A percentile compares a stretch with the other conserved stretches of the same genome.
Evolutionary conservation across 2,888 invertebrate genomes (phyloP).

Genomic region (Dicycla oo): DNA sequence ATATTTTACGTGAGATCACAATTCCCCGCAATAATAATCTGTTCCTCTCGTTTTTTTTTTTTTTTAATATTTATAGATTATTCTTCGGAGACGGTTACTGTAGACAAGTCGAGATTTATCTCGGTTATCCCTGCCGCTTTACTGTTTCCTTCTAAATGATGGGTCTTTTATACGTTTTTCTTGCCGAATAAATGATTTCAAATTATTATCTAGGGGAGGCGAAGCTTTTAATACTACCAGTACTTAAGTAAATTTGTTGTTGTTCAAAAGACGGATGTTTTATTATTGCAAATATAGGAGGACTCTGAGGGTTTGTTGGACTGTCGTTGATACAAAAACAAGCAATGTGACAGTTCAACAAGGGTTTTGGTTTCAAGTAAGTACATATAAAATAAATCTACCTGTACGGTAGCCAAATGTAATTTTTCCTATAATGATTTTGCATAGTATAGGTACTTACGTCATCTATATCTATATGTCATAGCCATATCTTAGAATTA

Average conservation of each 20-base stretch:
- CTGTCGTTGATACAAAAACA: constrained; percentile 17
- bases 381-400: neutral
- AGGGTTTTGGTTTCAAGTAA: neutral
- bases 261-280: constrained; percentile 26
- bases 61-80: constrained; percentile 72
- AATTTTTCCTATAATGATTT: neutral
- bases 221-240: constrained; percentile 74
- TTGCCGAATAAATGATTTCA: constrained; percentile 82
- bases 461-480: too few species aligned
- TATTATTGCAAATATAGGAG: constrained; percentile 41
- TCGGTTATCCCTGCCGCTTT: constrained; percentile 76
- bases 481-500: too few species aligned
- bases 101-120: constrained; percentile 82
- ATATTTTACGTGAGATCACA: constrained; percentile 82
- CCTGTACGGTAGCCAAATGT: constrained; percentile 4
- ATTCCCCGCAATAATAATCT: constrained; percentile 77
- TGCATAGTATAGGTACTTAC: neutral
- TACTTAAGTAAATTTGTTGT: constrained; percentile 49
- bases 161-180: constrained; percentile 77
- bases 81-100: constrained; percentile 73
- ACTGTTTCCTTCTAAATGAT: constrained; percentile 75
- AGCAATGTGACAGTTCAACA: neutral
- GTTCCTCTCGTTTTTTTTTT: constrained; percentile 72
- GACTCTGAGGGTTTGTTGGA: constrained; percentile 1
- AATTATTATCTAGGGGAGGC: constrained; percentile 82